Evolutionary conservation across 2,113 vertebrate genomes (phyloP).

Genomic region (Mastomys coucha): DNA sequence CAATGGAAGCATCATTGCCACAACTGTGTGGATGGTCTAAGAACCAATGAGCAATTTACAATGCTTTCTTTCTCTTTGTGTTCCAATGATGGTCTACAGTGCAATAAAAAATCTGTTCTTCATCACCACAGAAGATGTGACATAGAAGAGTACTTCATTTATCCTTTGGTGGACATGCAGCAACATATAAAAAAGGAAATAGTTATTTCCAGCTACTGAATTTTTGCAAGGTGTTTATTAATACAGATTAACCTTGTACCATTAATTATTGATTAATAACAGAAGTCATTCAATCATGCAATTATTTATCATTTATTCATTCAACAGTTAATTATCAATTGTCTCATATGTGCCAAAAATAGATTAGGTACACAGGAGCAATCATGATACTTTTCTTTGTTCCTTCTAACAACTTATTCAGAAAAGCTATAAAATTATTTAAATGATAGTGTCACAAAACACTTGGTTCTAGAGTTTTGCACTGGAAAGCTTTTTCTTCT

Average conservation of each 20-base stretch:
- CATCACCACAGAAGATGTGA: neutral
- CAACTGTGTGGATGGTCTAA: neutral
- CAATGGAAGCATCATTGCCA: neutral
- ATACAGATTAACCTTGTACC: neutral
- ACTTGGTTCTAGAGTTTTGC: constrained; percentile 7
- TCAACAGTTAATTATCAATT: neutral
- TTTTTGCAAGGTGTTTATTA: neutral
- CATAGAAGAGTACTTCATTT: neutral
- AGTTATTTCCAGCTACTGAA: neutral
- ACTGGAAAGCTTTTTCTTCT: neutral
- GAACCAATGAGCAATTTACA: neutral
- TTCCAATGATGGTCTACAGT: neutral
- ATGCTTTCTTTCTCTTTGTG: neutral
- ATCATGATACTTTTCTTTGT: neutral
- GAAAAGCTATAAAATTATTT: neutral
- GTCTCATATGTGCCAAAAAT: neutral
- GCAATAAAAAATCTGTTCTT: neutral
- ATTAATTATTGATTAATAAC: neutral
- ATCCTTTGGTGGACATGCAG: neutral
- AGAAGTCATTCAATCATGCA: neutral
- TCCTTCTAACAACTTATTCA: neutral
- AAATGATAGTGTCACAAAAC: neutral
- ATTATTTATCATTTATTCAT: neutral
- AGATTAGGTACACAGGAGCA: neutral
- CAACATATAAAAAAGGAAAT: neutral